These are phyloP conservation scores for Monopterus albus DNA, from an alignment of 2,113 vertebrate species.

Conservation along the genomic window DNA sequence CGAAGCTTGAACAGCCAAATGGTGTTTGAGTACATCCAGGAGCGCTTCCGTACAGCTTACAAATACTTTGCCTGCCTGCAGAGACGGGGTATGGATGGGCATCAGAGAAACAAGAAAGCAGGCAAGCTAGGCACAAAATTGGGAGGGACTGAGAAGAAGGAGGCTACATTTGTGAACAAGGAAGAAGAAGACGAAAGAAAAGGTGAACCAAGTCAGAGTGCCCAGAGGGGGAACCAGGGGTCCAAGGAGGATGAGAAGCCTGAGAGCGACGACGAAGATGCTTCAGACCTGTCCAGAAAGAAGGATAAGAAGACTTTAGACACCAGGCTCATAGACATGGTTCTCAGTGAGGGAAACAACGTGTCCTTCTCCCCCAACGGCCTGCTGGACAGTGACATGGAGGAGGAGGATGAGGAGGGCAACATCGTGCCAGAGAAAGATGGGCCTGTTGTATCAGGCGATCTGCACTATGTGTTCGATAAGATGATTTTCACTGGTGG, in stretches of 20 bases:
- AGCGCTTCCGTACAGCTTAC: constrained; percentile 94
- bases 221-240: constrained; percentile 2
- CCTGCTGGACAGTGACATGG: constrained; percentile 75
- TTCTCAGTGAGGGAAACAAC: constrained; percentile 40
- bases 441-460: constrained; percentile 77
- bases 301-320: constrained; percentile 47
- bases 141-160: constrained; percentile 1
- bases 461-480: constrained; percentile 94
- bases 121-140: constrained; percentile 11
- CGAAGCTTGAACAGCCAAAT: constrained; percentile 98
- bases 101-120: constrained; percentile 28
- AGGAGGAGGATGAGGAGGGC: constrained; percentile 62
- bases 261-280: constrained; percentile 58
- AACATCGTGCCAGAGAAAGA: constrained; percentile 65
- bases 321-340: constrained; percentile 50
- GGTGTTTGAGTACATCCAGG: constrained; percentile 98
- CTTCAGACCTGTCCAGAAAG: constrained; percentile 43
- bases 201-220: constrained; percentile 8
- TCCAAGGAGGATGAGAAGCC: constrained; percentile 46
- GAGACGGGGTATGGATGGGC: constrained; percentile 74
- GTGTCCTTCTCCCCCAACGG: constrained; percentile 76
- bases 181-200: constrained; percentile 11
- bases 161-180: background rate
- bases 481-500: constrained; percentile 97
- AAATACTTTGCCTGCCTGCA: constrained; percentile 97